phyloP scores from a whole-genome alignment of 1,140 invertebrate genomes.

The Antheraea pernyi region DNA sequence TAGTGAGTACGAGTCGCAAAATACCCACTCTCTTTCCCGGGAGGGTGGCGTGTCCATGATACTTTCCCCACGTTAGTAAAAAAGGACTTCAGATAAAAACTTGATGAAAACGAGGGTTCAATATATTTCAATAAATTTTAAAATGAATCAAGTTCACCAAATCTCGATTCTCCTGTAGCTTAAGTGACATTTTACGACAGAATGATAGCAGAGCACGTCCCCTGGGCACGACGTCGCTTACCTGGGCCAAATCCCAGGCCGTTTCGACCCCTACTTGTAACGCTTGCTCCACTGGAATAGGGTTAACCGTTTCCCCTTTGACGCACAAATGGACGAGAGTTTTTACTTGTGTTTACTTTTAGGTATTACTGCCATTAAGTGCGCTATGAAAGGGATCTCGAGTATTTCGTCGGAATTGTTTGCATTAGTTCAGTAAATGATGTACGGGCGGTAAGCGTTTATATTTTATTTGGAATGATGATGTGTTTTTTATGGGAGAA shows the following conservation, averaged over 20 bases:
- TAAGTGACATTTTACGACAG: conserved; percentile 9
- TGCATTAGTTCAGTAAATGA: neutral
- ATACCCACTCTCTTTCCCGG: no score
- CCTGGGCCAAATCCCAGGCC: conserved; percentile 25
- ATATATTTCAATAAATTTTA: no score
- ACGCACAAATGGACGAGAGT: conserved; percentile 26
- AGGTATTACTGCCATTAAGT: conserved; percentile 15
- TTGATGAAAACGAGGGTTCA: no score
- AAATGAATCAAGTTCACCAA: neutral
- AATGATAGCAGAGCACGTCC: conserved; percentile 22
- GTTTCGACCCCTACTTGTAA: conserved; percentile 31
- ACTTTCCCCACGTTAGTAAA: no score
- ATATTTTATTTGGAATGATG: neutral
- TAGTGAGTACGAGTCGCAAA: no score
- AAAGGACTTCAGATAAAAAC: no score
- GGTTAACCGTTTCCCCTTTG: conserved; percentile 36
- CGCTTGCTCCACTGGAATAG: conserved; percentile 30
- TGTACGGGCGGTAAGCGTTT: conserved; percentile 2
- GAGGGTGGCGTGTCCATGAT: no score
- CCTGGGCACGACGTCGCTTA: conserved; percentile 26
- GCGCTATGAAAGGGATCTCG: conserved; percentile 13
- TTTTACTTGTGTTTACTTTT: conserved; percentile 22
- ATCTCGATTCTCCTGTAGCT: neutral
- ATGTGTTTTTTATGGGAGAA: neutral
- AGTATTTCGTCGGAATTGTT: conserved; percentile 10